Base-by-base conservation (phyloP, 2,888 invertebrate genomes). In the Hirtodrosophila cameraria region DNA sequence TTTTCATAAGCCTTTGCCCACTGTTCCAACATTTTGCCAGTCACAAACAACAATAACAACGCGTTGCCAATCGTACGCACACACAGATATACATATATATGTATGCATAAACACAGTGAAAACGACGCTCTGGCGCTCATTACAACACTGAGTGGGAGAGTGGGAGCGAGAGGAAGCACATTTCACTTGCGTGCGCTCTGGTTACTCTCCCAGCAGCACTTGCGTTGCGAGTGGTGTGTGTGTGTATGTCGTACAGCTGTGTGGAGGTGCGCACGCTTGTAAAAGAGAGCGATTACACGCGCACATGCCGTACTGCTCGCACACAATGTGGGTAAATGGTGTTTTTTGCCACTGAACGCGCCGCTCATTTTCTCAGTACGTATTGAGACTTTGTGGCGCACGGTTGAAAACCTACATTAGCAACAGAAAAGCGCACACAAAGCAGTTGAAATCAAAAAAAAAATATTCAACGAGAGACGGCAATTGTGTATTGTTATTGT, bases 371-470 rank as follows among this genome's bases (percentile, higher is more conserved):
- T 80, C 67, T 60, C 72, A 83, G 74, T 80, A 67, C 77, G 83
- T 79, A 72, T 82, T 78, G 71, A 85, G 72, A 85, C 85, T 66
- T 78, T 84, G 79, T 80, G 68, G 78, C 83, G 85, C 75, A 81
- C 80, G 85, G 80, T 80, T 82, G 85, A 75, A 85, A 81, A 86
- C 66, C 81, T 57, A 28, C 55, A 79, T 42, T 43, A 73, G 82
- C 53, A 72, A 39, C 79, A 80, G 76, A 66, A 66, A 75, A 84
- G 66, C 73, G 75, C 79, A 75, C 70, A 55, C 76, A 55, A 61
- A 67, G 35, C 52, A 52, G 23, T 27, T 35, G n/a, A n/a, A n/a
- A n/a, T 42, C 43, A 43, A 50, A 48, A 28, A 55, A 61, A 36
- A 65, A 28, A 28, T n/a, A n/a, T n/a, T n/a, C 35, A 59, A 33